Evolutionary conservation across 1,140 invertebrate species (phyloP).

Genomic region (Eufriesea mexicana): DNA sequence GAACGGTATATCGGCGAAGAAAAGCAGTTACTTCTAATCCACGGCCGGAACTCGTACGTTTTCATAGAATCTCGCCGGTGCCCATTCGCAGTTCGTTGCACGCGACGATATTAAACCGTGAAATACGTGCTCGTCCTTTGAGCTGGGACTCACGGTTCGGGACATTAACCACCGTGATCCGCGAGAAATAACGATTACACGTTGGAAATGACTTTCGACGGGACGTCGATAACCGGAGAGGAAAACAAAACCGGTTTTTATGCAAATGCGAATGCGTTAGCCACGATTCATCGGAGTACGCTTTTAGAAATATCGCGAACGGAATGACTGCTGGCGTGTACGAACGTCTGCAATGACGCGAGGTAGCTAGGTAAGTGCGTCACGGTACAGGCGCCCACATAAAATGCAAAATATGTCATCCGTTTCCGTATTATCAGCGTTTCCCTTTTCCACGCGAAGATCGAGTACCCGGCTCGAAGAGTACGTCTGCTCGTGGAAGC

Average conservation of each 20-base stretch:
- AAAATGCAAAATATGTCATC: slow-evolving; percentile 67
- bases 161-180: background rate
- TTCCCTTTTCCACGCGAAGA: slow-evolving; percentile 52
- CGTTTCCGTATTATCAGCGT: slow-evolving; percentile 61
- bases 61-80: slow-evolving; percentile 52
- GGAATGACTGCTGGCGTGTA: slow-evolving; percentile 23
- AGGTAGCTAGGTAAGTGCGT: slow-evolving; percentile 49
- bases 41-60: slow-evolving; percentile 63
- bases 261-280: slow-evolving; percentile 48
- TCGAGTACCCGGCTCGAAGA: slow-evolving; percentile 41
- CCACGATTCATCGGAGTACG: slow-evolving; percentile 40
- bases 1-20: slow-evolving; percentile 40
- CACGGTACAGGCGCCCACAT: slow-evolving; percentile 30
- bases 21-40: slow-evolving; percentile 71
- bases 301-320: slow-evolving; percentile 56
- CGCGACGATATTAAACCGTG: slow-evolving; percentile 63
- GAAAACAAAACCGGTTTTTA: slow-evolving; percentile 44
- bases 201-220: background rate
- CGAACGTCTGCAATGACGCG: slow-evolving; percentile 26
- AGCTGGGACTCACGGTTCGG: background rate
- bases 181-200: background rate
- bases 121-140: slow-evolving; percentile 42
- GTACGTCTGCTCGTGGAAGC: slow-evolving; percentile 39
- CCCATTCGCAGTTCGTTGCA: slow-evolving; percentile 50
- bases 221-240: background rate